Evolutionary conservation across 2,113 vertebrate genomes (phyloP).

Genomic region (Clarias magur): DNA sequence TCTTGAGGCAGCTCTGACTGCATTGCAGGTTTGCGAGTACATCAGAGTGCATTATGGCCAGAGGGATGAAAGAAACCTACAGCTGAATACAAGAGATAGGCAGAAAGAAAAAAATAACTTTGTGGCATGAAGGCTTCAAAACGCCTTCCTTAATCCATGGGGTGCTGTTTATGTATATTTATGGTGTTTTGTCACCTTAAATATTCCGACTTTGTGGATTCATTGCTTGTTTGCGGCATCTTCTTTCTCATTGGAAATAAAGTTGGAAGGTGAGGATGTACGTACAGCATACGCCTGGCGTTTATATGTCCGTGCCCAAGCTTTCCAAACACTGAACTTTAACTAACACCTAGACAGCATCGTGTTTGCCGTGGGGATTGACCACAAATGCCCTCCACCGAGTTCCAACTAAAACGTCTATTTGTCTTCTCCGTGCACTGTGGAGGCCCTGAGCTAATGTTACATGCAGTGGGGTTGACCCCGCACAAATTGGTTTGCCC

Average conservation of each 20-base stretch:
- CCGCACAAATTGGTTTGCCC: neutral
- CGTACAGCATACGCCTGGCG: neutral
- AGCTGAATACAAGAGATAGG: slow-evolving; percentile 51
- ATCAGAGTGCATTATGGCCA: slow-evolving; percentile 34
- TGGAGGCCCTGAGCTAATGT: neutral
- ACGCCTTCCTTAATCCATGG: slow-evolving; percentile 56
- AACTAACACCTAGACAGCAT: neutral
- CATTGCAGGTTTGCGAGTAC: slow-evolving; percentile 34
- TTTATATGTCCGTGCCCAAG: neutral
- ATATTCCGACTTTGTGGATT: neutral
- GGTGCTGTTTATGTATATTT: slow-evolving; percentile 40
- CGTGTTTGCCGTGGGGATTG: neutral
- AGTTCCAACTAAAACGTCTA: slow-evolving; percentile 26
- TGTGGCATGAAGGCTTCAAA: slow-evolving; percentile 51
- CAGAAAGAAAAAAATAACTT: slow-evolving; percentile 17
- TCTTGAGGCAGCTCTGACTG: neutral
- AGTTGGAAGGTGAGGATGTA: neutral
- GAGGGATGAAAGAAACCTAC: slow-evolving; percentile 24
- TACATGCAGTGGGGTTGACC: neutral
- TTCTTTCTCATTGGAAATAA: slow-evolving; percentile 7
- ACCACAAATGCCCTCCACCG: neutral
- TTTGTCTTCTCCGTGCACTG: slow-evolving; percentile 35
- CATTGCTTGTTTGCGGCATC: neutral
- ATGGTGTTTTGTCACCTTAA: slow-evolving; percentile 24
- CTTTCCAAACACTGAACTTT: neutral